Evolutionary conservation across 2,113 vertebrate species (phyloP).

Genomic region (Lagopus leucura): DNA sequence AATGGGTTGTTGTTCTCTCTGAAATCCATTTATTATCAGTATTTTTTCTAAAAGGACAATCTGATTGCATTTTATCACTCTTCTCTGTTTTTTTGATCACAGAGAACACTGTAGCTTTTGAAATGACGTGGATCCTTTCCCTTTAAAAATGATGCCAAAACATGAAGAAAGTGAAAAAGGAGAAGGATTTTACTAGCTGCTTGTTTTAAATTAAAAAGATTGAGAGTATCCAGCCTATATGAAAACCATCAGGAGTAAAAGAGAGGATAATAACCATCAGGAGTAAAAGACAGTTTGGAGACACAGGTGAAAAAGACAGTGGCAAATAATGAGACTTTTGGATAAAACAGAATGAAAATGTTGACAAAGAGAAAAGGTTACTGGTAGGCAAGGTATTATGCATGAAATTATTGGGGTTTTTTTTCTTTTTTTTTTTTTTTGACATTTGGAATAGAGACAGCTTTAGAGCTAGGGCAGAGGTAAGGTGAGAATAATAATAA

Average conservation of each 20-base stretch:
- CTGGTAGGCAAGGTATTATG: not conserved
- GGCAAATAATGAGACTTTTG: not conserved
- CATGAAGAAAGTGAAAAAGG: not conserved
- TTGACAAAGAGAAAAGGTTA: not conserved
- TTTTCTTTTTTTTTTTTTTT: not conserved
- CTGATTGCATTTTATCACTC: not conserved
- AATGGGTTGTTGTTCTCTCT: not conserved
- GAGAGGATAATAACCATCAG: not conserved
- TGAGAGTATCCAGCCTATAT: not conserved
- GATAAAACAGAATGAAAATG: not conserved
- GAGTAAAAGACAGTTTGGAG: not conserved
- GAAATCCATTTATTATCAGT: not conserved
- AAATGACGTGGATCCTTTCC: not conserved
- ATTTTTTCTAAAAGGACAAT: not conserved
- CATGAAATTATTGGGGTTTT: not conserved
- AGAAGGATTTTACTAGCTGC: not conserved
- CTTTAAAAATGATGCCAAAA: not conserved
- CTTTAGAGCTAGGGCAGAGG: not conserved
- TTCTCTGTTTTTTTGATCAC: not conserved
- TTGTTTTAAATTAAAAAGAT: not conserved
- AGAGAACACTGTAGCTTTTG: not conserved
- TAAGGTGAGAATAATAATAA: not conserved
- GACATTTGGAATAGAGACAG: not conserved
- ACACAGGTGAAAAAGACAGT: not conserved
- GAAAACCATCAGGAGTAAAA: not conserved